Evolutionary conservation across 1,140 invertebrate genomes (phyloP).

Genomic region (Probaryconus sp.): DNA sequence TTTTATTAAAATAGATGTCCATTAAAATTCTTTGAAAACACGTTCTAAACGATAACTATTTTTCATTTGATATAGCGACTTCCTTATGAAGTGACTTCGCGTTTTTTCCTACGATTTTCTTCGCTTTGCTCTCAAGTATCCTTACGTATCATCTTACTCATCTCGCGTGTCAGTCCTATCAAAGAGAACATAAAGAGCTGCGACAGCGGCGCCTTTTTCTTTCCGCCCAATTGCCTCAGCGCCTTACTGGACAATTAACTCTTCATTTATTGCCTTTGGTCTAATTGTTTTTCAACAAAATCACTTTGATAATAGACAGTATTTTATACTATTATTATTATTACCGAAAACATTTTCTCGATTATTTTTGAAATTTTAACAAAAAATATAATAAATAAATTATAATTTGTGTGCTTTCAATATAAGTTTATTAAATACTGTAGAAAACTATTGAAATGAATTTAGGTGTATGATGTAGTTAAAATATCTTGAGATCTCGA

Average conservation of each 20-base stretch:
- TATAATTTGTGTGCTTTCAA: too few relatives aligned
- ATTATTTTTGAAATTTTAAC: too few relatives aligned
- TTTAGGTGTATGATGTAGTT: too few relatives aligned
- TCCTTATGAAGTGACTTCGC: slow-evolving; percentile 74
- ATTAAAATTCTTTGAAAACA: too few relatives aligned
- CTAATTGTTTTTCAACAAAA: slow-evolving; percentile 42
- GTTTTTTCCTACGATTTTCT: slow-evolving; percentile 67
- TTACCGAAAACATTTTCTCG: too few relatives aligned
- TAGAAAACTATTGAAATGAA: too few relatives aligned
- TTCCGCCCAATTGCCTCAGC: slow-evolving; percentile 26
- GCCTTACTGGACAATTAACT: slow-evolving; percentile 39
- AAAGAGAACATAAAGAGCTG: slow-evolving; percentile 69
- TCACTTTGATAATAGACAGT: not conserved
- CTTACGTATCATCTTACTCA: slow-evolving; percentile 47
- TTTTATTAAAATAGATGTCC: too few relatives aligned
- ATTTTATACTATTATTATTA: slow-evolving; percentile 6
- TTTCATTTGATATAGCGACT: too few relatives aligned
- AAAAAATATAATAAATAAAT: too few relatives aligned
- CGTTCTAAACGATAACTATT: too few relatives aligned
- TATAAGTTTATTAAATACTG: too few relatives aligned
- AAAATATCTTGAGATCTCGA: too few relatives aligned
- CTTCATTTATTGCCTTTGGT: slow-evolving; percentile 37
- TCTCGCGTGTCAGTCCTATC: slow-evolving; percentile 55
- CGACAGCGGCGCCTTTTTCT: slow-evolving; percentile 65
- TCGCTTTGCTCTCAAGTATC: slow-evolving; percentile 49